phyloP scores from a whole-genome alignment of 2,113 vertebrate species.

The Nesoenas mayeri region DNA sequence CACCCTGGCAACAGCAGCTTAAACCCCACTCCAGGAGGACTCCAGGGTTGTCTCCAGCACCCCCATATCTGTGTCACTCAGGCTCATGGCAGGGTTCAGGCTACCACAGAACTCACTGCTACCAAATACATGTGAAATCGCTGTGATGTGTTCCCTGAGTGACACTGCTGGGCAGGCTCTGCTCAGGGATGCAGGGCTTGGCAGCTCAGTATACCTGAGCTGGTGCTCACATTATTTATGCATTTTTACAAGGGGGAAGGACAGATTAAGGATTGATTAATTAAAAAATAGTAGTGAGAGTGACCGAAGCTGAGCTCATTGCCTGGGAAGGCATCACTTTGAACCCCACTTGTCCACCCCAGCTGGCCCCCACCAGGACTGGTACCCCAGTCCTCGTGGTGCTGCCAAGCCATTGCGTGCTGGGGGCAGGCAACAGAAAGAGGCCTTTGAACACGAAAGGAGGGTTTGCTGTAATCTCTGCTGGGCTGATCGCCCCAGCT shows the following conservation, averaged over 20 bases:
- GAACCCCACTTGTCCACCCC: not conserved
- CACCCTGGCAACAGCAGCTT: not conserved
- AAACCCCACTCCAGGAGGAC: not conserved
- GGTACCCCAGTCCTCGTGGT: not conserved
- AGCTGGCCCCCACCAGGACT: rapidly evolving
- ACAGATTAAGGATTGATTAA: not conserved
- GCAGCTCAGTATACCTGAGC: not conserved
- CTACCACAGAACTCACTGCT: not conserved
- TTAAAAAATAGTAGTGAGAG: not conserved
- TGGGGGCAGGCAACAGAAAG: not conserved
- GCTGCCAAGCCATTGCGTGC: not conserved
- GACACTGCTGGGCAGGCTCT: not conserved
- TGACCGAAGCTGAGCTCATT: not conserved
- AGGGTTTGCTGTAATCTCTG: not conserved
- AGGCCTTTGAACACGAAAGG: not conserved
- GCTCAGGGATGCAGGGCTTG: not conserved
- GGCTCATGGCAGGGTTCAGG: rapidly evolving
- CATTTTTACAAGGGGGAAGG: not conserved
- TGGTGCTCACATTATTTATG: rapidly evolving
- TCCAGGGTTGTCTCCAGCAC: too few species aligned
- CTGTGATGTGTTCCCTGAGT: not conserved
- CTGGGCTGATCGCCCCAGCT: not conserved
- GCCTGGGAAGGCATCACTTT: not conserved
- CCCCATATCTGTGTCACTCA: not conserved
- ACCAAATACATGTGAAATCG: not conserved